Evolutionary conservation across 2,113 vertebrate genomes (phyloP).

Genomic region (Macaca mulatta): DNA sequence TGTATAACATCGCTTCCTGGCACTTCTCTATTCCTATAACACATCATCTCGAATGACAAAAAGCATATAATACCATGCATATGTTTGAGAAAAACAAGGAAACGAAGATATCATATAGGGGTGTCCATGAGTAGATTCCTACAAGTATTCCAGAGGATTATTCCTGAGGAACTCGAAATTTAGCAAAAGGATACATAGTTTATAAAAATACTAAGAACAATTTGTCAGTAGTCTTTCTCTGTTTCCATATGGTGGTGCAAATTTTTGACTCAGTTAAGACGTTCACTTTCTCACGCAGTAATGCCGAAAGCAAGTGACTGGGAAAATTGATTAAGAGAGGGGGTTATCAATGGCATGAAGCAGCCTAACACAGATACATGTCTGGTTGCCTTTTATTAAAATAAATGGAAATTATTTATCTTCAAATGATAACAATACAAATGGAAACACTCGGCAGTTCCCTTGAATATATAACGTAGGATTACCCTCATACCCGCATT

Average conservation of each 20-base stretch:
- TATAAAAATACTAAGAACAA: slow-evolving; percentile 36
- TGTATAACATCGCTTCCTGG: not conserved
- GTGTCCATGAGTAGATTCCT: not conserved
- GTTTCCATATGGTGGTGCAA: not conserved
- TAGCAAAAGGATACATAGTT: not conserved
- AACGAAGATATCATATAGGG: not conserved
- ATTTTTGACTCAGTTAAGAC: slow-evolving; percentile 38
- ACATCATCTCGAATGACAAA: not conserved
- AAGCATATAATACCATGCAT: not conserved
- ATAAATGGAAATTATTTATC: slow-evolving; percentile 70
- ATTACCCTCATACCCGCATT: slow-evolving; percentile 64
- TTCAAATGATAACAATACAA: slow-evolving; percentile 67
- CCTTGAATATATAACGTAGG: slow-evolving; percentile 73
- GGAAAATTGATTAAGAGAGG: slow-evolving; percentile 27
- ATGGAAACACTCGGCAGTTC: slow-evolving; percentile 54
- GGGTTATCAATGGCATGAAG: slow-evolving; percentile 63
- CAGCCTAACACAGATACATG: slow-evolving; percentile 64
- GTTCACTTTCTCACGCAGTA: slow-evolving; percentile 47
- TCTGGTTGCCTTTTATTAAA: slow-evolving; percentile 70
- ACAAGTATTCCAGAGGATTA: not conserved
- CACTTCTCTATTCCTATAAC: not conserved
- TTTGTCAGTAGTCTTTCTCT: slow-evolving; percentile 1
- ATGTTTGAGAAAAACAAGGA: not conserved
- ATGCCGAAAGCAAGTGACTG: slow-evolving; percentile 45
- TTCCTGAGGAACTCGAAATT: slow-evolving; percentile 30